phyloP scores from a whole-genome alignment of 1,140 invertebrate species.

The Sycophila sp. region DNA sequence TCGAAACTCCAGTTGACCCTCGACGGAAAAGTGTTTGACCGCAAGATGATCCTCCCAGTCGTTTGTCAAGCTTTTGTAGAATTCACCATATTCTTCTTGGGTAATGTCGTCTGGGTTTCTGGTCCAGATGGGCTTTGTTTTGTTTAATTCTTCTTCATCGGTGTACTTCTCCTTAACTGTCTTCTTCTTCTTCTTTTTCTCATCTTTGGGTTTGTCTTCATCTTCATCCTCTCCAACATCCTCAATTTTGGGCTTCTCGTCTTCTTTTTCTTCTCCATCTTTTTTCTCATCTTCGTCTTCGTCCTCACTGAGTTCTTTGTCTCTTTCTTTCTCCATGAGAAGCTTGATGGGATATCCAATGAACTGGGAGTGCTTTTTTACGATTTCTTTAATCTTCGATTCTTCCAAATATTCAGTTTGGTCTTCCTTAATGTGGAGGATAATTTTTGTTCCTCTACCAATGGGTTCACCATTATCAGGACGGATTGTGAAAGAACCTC shows the following conservation, averaged over 20 bases:
- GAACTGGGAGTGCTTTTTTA: conserved; percentile 99
- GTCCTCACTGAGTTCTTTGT: conserved; percentile 94
- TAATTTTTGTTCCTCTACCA: conserved; percentile 80
- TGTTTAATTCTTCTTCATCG: conserved; percentile 99
- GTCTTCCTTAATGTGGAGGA: conserved; percentile 83
- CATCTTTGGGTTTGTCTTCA: conserved; percentile 76
- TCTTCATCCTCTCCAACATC: conserved; percentile 94
- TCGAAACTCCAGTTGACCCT: conserved; percentile 97
- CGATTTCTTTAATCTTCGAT: conserved; percentile 93
- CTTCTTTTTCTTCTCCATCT: conserved; percentile 71
- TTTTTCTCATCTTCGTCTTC: conserved; percentile 80
- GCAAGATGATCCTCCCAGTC: conserved; percentile 99
- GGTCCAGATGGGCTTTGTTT: conserved; percentile 99
- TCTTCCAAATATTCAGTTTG: conserved; percentile 88
- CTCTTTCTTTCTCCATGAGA: conserved; percentile 91
- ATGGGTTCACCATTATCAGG: conserved; percentile 71
- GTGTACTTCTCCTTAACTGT: conserved; percentile 97
- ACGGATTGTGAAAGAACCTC: conserved; percentile 82
- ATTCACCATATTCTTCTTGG: conserved; percentile 98
- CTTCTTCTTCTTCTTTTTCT: conserved; percentile 94
- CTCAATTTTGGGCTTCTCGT: conserved; percentile 90
- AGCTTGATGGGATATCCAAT: conserved; percentile 99
- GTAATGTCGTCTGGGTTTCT: conserved; percentile 98
- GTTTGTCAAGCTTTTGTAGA: conserved; percentile 98
- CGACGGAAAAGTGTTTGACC: conserved; percentile 98